Conservation (phyloP, 2,888 invertebrate genomes). For the Hyppa rectilinea region DNA sequence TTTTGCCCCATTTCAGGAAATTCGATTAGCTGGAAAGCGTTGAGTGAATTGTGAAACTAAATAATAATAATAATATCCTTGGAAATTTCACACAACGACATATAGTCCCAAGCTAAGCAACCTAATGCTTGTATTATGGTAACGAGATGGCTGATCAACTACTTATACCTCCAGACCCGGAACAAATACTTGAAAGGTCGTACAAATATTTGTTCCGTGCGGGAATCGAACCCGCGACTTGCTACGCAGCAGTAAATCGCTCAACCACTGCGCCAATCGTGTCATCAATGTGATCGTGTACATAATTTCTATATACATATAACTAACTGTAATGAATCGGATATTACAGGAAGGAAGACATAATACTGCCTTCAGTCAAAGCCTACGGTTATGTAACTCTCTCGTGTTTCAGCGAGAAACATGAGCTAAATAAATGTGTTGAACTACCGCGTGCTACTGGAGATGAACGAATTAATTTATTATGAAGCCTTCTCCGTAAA, state of each 20-base stretch:
- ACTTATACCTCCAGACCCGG: too few relatives aligned
- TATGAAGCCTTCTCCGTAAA: neutral
- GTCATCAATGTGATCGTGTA: too few relatives aligned
- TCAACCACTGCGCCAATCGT: too few relatives aligned
- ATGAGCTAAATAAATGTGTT: neutral
- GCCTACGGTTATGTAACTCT: neutral
- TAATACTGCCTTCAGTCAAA: neutral
- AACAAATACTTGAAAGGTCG: too few relatives aligned
- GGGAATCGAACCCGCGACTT: too few relatives aligned
- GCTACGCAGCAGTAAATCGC: too few relatives aligned
- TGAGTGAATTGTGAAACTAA: neutral
- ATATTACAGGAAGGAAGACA: slow-evolving; percentile 5
- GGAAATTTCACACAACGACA: too few relatives aligned
- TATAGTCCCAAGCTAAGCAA: too few relatives aligned
- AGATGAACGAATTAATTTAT: neutral
- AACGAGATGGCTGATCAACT: too few relatives aligned
- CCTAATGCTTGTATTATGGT: too few relatives aligned
- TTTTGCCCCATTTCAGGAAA: neutral
- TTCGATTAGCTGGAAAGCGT: neutral
- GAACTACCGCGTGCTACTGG: neutral
- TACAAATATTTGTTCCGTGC: too few relatives aligned
- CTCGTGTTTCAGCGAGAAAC: slow-evolving; percentile 1
- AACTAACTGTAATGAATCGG: neutral
- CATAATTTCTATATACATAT: neutral
- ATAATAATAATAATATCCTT: too few relatives aligned